Conservation (phyloP, 2,888 invertebrate species). For the Drosophila kanekoi region DNA sequence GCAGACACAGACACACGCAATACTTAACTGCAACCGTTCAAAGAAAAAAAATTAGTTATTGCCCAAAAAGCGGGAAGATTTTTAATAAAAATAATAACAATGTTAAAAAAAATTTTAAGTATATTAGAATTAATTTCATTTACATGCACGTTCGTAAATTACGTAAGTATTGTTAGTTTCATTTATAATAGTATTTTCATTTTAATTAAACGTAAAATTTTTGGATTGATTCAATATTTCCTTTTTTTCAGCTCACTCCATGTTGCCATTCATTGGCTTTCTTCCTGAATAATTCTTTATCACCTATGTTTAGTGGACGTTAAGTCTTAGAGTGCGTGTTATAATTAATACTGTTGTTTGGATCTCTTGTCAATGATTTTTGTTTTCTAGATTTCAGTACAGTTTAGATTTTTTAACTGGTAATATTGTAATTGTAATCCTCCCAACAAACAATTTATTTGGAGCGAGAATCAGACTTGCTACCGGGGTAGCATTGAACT, state of each 20-base stretch:
- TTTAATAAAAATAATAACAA: no score
- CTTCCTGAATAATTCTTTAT: neutral
- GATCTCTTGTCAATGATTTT: neutral
- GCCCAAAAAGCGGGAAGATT: no score
- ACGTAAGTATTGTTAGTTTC: neutral
- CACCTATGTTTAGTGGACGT: neutral
- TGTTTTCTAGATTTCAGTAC: neutral
- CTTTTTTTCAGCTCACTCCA: neutral
- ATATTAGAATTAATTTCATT: neutral
- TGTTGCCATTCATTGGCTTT: neutral
- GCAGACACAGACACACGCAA: no score
- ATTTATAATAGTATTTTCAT: neutral
- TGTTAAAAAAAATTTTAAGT: no score
- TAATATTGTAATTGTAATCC: no score
- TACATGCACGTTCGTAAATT: neutral
- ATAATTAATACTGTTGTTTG: slow-evolving; percentile 4
- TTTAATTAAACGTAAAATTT: neutral
- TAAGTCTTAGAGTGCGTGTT: neutral
- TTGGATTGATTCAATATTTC: neutral
- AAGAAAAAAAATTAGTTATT: no score
- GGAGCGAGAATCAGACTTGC: slow-evolving; percentile 1
- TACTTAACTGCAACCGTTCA: no score
- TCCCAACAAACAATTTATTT: slow-evolving; percentile 4
- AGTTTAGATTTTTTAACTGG: slow-evolving; percentile 1
- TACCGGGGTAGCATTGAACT: slow-evolving; percentile 10